Percentiles rank a stretch among this genome's conserved stretches.
Evolutionary conservation across 64 coral and sea anemone species (phyloP).

Genomic region (Montipora foliosa): DNA sequence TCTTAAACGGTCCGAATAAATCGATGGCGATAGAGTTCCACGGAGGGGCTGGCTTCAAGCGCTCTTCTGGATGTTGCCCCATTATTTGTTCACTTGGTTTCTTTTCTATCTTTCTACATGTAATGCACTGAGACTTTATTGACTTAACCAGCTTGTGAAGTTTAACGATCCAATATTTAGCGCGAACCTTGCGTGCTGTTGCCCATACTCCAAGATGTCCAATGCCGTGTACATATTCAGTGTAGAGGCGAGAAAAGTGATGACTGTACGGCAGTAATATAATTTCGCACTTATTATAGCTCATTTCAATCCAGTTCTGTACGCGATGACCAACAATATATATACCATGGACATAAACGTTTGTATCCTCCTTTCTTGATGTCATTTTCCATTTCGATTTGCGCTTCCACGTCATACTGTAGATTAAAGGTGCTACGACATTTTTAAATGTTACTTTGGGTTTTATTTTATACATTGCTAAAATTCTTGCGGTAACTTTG

Average conservation of each 20-base stretch:
- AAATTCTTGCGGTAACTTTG: too few relatives aligned
- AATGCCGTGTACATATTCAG: neutral
- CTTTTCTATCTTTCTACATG: neutral
- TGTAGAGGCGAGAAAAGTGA: constrained; percentile 3
- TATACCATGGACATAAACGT: too few relatives aligned
- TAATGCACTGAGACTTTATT: constrained; percentile 1
- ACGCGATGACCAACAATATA: neutral
- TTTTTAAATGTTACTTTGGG: too few relatives aligned
- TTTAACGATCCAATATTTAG: constrained; percentile 56
- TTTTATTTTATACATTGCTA: too few relatives aligned
- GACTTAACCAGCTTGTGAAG: constrained; percentile 37
- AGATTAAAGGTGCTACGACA: too few relatives aligned
- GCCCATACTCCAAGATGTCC: neutral
- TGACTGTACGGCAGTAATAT: neutral
- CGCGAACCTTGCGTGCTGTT: constrained; percentile 28
- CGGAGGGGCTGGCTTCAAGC: neutral
- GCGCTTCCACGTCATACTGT: too few relatives aligned
- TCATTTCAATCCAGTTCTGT: neutral
- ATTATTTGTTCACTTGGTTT: constrained; percentile 19
- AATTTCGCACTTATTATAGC: neutral
- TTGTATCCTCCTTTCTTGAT: too few relatives aligned
- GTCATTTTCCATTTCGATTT: too few relatives aligned
- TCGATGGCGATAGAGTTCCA: constrained; percentile 8
- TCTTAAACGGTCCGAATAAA: constrained; percentile 19
- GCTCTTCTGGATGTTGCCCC: neutral